Conservation (phyloP, 2,113 vertebrate genomes). For the Danionella cerebrum region DNA sequence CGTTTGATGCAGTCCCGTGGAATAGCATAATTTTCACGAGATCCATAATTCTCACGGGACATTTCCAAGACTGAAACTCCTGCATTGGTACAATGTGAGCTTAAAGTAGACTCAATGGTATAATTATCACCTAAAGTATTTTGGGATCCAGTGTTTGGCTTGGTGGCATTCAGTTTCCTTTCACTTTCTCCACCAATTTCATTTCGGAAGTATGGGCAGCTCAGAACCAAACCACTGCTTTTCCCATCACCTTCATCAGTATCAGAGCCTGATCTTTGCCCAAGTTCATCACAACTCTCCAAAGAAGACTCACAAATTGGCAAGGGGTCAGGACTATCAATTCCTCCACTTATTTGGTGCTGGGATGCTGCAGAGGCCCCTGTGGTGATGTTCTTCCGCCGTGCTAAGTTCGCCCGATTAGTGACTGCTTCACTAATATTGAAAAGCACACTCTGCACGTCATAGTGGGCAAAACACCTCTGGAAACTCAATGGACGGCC, state of each 20-base stretch:
- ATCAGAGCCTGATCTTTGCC: conserved; percentile 69
- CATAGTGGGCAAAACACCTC: conserved; percentile 79
- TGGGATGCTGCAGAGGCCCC: conserved; percentile 79
- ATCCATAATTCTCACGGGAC: conserved; percentile 71
- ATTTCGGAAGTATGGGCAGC: conserved; percentile 76
- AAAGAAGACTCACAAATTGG: conserved; percentile 64
- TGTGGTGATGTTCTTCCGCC: conserved; percentile 75
- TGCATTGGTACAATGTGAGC: conserved; percentile 78
- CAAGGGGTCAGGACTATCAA: conserved; percentile 19
- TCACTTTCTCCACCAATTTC: conserved; percentile 80
- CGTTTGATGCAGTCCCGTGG: conserved; percentile 71
- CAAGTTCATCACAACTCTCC: conserved; percentile 75
- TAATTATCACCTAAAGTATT: conserved; percentile 65
- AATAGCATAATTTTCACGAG: conserved; percentile 38
- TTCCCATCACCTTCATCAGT: conserved; percentile 78
- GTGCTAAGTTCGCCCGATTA: conserved; percentile 66
- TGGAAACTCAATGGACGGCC: conserved; percentile 64
- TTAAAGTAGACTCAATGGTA: conserved; percentile 74
- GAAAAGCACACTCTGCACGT: conserved; percentile 80
- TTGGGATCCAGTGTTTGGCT: conserved; percentile 61
- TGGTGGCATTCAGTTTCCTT: conserved; percentile 66
- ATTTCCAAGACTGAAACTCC: conserved; percentile 80
- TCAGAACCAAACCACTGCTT: conserved; percentile 72
- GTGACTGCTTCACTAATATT: conserved; percentile 77
- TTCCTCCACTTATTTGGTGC: conserved; percentile 53